Base-by-base conservation (phyloP, 2,888 invertebrate species). In the Caenorhabditis sp. region DNA sequence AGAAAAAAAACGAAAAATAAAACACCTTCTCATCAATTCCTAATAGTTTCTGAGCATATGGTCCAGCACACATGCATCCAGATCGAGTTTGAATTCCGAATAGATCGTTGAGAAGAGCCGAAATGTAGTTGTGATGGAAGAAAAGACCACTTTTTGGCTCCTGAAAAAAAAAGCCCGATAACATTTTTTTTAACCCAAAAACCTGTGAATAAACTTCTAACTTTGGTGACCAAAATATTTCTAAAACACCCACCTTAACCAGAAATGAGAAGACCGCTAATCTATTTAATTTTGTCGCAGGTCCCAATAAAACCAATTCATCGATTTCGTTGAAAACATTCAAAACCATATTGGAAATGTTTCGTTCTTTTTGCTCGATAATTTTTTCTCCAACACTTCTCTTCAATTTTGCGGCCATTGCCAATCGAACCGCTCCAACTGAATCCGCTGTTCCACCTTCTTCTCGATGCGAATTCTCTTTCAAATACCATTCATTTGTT, bases 51-150 rank as follows among this genome's bases (percentile, higher is more conserved):
- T 93, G 92, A 2, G 93, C 93, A 87, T 95, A 94, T 64, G 93
- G 92, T 62, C 93, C 92, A 58, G 94, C 93, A 88, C 94, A 94
- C 19, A 92, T 88, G 79, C 89, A 89, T 1, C 89, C 89, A 10
- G 89, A 87, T 64, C 89, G 58, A 12, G 72, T 74, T 64, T 78
- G 76, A 64, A 95, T 93, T 0, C 95, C 95, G 88, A 94, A 95
- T 27, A 95, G 92, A 86, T 95, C 95, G 87, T 95, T 95, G 55
- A 95, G 90, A 23, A 95, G 91, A 12, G 93, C 93, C 81, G 93
- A 93, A 12, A 95, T 92, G 90, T 93, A 92, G 89, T 94, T 94
- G 88, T 95, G 93, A 88, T 95, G 95, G 1, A 95, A 91, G 88
- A 93, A 94, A 17, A 93, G 83, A 2, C 93, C 93, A 24, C 71